A percentile compares a stretch with the other conserved stretches of the same genome.
phyloP scores from a whole-genome alignment of 1,140 invertebrate species.

The Tribolium castaneum region DNA sequence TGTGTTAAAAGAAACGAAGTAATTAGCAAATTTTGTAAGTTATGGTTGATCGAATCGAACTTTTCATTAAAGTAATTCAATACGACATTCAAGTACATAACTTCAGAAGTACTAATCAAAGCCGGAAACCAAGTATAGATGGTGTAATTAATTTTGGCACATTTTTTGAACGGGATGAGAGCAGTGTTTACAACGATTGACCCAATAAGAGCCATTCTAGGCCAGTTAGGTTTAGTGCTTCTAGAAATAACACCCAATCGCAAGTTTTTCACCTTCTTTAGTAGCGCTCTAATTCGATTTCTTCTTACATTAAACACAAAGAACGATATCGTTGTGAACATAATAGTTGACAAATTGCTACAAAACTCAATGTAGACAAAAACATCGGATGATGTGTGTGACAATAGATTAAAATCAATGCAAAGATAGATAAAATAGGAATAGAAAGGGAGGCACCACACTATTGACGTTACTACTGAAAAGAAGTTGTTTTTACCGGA shows the following conservation, averaged over 20 bases:
- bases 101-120: not conserved
- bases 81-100: not conserved
- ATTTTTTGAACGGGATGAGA: not conserved
- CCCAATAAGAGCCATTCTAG: not conserved
- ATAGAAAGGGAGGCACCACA: not conserved
- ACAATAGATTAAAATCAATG: not conserved
- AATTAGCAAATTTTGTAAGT: not conserved
- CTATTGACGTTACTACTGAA: not conserved
- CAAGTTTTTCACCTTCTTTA: not conserved
- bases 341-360: not conserved
- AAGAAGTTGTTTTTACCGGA: not conserved
- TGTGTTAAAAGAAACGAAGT: not conserved
- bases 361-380: not conserved
- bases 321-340: not conserved
- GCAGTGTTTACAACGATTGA: not conserved
- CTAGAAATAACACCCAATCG: not conserved
- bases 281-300: not conserved
- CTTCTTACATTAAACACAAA: not conserved
- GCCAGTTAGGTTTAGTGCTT: not conserved
- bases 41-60: not conserved
- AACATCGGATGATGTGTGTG: not conserved
- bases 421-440: not conserved
- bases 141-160: not conserved
- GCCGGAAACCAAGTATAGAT: not conserved
- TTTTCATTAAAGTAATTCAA: not conserved